Evolutionary conservation across 1,140 invertebrate genomes (phyloP).

Genomic region (Zaprionus taronus): DNA sequence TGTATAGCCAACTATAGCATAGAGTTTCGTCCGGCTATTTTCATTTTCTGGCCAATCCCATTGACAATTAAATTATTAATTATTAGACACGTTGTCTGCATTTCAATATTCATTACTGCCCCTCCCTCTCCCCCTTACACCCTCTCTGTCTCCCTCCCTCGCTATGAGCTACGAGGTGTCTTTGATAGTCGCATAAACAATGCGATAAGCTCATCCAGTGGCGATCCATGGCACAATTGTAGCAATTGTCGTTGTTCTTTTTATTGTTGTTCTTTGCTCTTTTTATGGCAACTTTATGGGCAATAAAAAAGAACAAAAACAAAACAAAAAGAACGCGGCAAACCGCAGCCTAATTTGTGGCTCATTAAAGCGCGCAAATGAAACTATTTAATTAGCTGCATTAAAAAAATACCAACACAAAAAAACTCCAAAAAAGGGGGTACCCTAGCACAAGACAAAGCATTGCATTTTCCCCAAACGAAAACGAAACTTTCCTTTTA

Average conservation of each 20-base stretch:
- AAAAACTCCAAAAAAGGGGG: conserved; percentile 5
- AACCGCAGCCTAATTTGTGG: conserved; percentile 66
- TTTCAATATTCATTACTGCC: conserved; percentile 38
- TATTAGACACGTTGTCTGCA: conserved; percentile 75
- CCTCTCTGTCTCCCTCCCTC: conserved; percentile 8
- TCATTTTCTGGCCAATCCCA: conserved; percentile 43
- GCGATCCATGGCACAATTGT: conserved; percentile 2
- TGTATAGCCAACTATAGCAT: neutral
- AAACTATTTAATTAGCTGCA: conserved; percentile 76
- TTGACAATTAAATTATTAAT: conserved; percentile 64
- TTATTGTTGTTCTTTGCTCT: neutral
- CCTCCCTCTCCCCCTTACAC: neutral
- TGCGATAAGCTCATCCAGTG: conserved; percentile 14
- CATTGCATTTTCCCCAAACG: conserved; percentile 42
- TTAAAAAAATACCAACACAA: conserved; percentile 43
- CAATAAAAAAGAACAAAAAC: conserved; percentile 51
- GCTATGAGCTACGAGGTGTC: conserved; percentile 62
- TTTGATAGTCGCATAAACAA: conserved; percentile 73
- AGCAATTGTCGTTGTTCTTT: conserved; percentile 70
- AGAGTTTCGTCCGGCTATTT: conserved; percentile 37
- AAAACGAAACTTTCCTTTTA: conserved; percentile 62
- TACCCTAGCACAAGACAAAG: conserved; percentile 28
- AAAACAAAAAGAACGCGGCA: conserved; percentile 22
- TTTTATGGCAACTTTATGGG: conserved; percentile 49
- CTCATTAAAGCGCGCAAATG: conserved; percentile 57